Percentiles rank a stretch among this genome's conserved stretches.
Evolutionary conservation across 1,140 invertebrate species (phyloP).

Genomic region (Orchesella cincta): DNA sequence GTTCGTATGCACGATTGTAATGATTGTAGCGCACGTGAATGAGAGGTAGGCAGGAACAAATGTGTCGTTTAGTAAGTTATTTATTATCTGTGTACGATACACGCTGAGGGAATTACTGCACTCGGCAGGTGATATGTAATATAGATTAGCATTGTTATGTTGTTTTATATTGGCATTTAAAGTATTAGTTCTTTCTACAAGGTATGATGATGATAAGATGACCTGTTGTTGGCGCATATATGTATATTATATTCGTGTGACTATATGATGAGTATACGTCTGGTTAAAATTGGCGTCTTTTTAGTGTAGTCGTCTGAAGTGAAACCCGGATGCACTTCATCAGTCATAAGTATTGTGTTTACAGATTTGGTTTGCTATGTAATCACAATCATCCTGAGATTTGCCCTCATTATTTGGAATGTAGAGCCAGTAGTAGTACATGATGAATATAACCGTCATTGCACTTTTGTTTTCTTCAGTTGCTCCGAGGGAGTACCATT

Average conservation of each 20-base stretch:
- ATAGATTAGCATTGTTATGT: slow-evolving; percentile 16
- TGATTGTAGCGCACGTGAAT: not conserved
- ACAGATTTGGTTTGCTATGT: slow-evolving; percentile 9
- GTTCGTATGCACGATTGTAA: not conserved
- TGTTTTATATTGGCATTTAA: slow-evolving; percentile 20
- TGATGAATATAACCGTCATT: too few species aligned
- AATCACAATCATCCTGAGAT: slow-evolving; percentile 16
- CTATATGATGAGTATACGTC: not conserved
- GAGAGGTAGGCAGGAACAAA: slow-evolving; percentile 13
- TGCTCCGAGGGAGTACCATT: too few species aligned
- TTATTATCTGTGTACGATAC: slow-evolving; percentile 8
- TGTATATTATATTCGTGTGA: too few species aligned
- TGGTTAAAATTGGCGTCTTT: not conserved
- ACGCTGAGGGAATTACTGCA: slow-evolving; percentile 19
- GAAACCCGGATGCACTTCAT: slow-evolving; percentile 13
- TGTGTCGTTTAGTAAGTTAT: slow-evolving; percentile 11
- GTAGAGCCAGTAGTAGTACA: not conserved
- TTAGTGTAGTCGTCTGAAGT: not conserved
- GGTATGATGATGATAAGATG: not conserved
- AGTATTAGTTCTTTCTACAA: not conserved
- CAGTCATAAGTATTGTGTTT: slow-evolving; percentile 15
- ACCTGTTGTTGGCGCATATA: slow-evolving; percentile 1
- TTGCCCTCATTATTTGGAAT: slow-evolving; percentile 3
- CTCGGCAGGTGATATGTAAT: slow-evolving; percentile 12
- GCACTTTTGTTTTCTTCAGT: not conserved